These are phyloP conservation scores for Neuroterus valhalla DNA, from an alignment of 1,140 invertebrate genomes.

Conservation along the genomic window DNA sequence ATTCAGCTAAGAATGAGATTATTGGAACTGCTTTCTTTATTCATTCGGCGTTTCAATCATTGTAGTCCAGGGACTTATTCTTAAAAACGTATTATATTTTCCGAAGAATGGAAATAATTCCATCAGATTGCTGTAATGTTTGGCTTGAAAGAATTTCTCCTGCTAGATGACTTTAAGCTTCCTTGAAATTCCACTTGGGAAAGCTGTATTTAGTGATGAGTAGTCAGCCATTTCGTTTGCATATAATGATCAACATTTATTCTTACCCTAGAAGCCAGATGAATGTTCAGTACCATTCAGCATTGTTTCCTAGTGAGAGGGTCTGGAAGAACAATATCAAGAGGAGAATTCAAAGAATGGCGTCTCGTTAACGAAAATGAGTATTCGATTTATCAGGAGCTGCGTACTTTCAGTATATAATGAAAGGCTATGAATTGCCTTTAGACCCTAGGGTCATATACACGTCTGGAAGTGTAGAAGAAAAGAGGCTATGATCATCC, in stretches of 20 bases:
- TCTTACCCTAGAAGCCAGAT: constrained; percentile 45
- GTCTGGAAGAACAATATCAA: constrained; percentile 4
- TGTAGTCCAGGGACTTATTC: no score
- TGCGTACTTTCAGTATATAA: background rate
- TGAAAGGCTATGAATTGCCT: background rate
- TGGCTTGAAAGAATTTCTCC: no score
- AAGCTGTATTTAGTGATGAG: constrained; percentile 32
- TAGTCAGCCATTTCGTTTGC: constrained; percentile 55
- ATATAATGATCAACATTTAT: constrained; percentile 57
- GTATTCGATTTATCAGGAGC: constrained; percentile 30
- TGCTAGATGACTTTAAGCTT: constrained; percentile 15
- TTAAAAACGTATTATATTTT: no score
- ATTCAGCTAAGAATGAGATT: no score
- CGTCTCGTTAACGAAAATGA: constrained; percentile 22
- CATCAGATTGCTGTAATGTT: no score
- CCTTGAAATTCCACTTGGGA: constrained; percentile 18
- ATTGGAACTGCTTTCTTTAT: no score
- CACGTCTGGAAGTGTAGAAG: constrained; percentile 7
- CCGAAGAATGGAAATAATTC: no score
- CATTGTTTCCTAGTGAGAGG: constrained; percentile 30
- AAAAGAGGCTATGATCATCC: background rate
- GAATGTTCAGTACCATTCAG: constrained; percentile 53
- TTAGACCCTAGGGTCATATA: constrained; percentile 10
- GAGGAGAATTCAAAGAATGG: constrained; percentile 23
- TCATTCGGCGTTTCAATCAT: no score